phyloP scores from a whole-genome alignment of 2,797 vertebrate species.

The Coranthus polyacanthus region DNA sequence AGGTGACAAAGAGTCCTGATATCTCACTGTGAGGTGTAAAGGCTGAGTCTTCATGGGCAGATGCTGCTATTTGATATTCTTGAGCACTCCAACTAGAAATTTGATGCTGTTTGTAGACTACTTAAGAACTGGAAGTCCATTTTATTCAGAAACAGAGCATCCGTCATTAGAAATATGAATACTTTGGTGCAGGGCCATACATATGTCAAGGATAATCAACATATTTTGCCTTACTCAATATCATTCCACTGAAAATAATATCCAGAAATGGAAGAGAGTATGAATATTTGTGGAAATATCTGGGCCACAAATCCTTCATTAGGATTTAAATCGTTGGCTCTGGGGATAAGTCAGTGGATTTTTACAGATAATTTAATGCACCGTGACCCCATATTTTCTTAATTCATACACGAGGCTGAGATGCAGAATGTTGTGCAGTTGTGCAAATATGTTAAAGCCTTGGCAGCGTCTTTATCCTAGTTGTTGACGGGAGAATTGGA shows the following conservation, averaged over 20 bases:
- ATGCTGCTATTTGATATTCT: constrained; percentile 14
- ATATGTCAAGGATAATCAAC: background rate
- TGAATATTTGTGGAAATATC: constrained; percentile 5
- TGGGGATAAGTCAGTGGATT: constrained; percentile 6
- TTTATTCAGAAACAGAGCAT: constrained; percentile 13
- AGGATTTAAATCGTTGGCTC: constrained; percentile 3
- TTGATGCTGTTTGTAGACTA: background rate
- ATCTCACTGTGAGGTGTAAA: constrained; percentile 5
- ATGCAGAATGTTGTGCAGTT: constrained; percentile 31
- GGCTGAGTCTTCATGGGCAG: constrained; percentile 6
- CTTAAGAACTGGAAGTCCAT: background rate
- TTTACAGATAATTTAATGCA: constrained; percentile 25
- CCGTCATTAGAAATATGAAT: constrained; percentile 21
- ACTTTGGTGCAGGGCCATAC: constrained; percentile 3
- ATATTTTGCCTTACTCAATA: background rate
- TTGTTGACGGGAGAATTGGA: constrained; percentile 9
- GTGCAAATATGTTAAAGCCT: constrained; percentile 3
- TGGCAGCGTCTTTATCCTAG: background rate
- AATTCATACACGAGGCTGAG: background rate
- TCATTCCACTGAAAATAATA: background rate
- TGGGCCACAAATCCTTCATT: constrained; percentile 21
- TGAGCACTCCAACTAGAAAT: background rate
- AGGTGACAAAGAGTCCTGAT: constrained; percentile 26
- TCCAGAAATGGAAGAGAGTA: constrained; percentile 19
- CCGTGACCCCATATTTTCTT: constrained; percentile 22